Percentiles rank a stretch among this genome's conserved stretches.
phyloP scores from a whole-genome alignment of 2,797 vertebrate species.

The Eulemur albifrons region DNA sequence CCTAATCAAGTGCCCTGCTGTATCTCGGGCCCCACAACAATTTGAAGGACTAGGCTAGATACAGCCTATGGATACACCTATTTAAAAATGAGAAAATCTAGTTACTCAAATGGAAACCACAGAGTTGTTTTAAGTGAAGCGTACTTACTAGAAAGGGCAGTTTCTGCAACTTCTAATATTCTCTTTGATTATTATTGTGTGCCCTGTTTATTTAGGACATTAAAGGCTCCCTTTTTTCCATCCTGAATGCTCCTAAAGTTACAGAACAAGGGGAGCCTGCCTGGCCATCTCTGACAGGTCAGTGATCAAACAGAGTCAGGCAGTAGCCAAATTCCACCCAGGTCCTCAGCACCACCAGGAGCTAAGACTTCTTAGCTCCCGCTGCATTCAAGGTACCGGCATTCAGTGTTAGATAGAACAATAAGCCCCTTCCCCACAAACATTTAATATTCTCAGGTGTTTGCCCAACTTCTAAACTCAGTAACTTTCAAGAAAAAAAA shows the following conservation, averaged over 20 bases:
- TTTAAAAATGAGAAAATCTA: neutral
- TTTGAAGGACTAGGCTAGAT: neutral
- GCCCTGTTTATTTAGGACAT: slow-evolving; percentile 80
- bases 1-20: neutral
- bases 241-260: slow-evolving; percentile 84
- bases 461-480: slow-evolving; percentile 50
- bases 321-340: slow-evolving; percentile 78
- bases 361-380: slow-evolving; percentile 57
- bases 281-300: slow-evolving; percentile 86
- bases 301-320: slow-evolving; percentile 88
- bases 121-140: neutral
- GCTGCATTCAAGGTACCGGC: slow-evolving; percentile 44
- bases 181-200: slow-evolving; percentile 22
- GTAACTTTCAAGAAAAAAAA: slow-evolving; percentile 47
- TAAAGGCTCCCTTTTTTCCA: slow-evolving; percentile 82
- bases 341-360: slow-evolving; percentile 79
- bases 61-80: neutral
- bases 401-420: slow-evolving; percentile 34
- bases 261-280: slow-evolving; percentile 85
- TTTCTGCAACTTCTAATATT: neutral
- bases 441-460: neutral
- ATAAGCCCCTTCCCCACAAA: slow-evolving; percentile 55
- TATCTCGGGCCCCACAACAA: neutral
- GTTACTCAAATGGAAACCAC: neutral
- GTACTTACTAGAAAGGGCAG: neutral